Evolutionary conservation across 2,113 vertebrate species (phyloP).

Genomic region (Salvator merianae): DNA sequence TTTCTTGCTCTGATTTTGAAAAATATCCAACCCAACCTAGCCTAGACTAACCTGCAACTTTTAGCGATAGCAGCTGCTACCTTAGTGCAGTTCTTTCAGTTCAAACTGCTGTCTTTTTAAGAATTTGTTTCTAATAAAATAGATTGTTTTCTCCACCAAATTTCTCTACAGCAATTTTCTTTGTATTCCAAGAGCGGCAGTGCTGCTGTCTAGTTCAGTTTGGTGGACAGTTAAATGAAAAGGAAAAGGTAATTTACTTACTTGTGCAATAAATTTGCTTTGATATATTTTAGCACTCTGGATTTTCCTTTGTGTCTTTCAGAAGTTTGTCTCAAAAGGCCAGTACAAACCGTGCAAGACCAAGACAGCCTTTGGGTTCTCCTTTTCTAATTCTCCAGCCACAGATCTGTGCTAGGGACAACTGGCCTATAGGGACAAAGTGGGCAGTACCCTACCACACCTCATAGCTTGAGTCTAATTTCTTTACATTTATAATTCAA

Average conservation of each 20-base stretch:
- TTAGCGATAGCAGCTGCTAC: neutral
- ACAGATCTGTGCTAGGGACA: neutral
- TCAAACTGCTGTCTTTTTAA: neutral
- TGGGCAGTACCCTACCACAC: too few relatives aligned
- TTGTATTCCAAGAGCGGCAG: neutral
- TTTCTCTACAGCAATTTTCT: slow-evolving; percentile 1
- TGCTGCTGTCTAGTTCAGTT: slow-evolving; percentile 13
- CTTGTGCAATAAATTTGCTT: slow-evolving; percentile 10
- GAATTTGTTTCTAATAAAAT: neutral
- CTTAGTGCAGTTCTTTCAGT: neutral
- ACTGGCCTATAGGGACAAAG: too few relatives aligned
- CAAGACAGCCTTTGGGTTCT: neutral
- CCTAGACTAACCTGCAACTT: neutral
- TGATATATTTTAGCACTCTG: slow-evolving; percentile 12
- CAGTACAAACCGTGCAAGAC: neutral
- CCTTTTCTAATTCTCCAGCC: neutral
- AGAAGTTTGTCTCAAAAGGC: neutral
- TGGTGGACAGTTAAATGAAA: slow-evolving; percentile 25
- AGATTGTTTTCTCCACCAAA: neutral
- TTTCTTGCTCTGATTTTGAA: neutral
- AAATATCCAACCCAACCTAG: neutral
- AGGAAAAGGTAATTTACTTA: slow-evolving; percentile 33
- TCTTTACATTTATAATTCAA: too few relatives aligned
- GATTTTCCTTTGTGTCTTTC: slow-evolving; percentile 16
- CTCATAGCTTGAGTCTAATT: neutral